These are phyloP conservation scores for Hoplostethus mediterraneus DNA, from an alignment of 2,797 vertebrate species.

Conservation along the genomic window DNA sequence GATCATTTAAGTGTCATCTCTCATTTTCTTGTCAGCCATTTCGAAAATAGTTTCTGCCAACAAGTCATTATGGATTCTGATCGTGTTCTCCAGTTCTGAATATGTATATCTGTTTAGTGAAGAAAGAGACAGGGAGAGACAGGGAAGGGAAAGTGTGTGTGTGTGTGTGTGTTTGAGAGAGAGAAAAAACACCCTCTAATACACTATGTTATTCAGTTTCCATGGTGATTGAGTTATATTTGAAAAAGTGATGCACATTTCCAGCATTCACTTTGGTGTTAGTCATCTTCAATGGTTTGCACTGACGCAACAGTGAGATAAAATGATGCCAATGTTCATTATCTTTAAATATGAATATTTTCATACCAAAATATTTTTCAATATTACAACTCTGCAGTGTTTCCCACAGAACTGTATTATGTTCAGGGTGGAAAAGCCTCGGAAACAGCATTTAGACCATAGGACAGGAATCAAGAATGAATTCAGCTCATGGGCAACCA, in stretches of 20 bases:
- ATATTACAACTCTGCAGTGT: too few species aligned
- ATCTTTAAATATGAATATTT: too few species aligned
- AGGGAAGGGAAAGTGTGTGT: slow-evolving; percentile 26
- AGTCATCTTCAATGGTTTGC: slow-evolving; percentile 39
- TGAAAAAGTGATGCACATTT: slow-evolving; percentile 64
- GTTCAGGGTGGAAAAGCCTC: too few species aligned
- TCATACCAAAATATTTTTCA: too few species aligned
- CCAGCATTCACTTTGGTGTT: slow-evolving; percentile 50
- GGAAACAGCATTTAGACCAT: too few species aligned
- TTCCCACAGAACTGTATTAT: too few species aligned
- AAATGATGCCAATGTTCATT: neutral
- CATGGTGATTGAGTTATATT: slow-evolving; percentile 78
- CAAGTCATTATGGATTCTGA: slow-evolving; percentile 1
- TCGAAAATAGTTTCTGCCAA: neutral
- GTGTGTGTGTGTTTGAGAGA: slow-evolving; percentile 12
- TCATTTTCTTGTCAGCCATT: neutral
- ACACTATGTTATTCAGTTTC: slow-evolving; percentile 68
- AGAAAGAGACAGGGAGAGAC: slow-evolving; percentile 23
- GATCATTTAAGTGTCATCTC: too few species aligned
- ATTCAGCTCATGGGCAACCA: too few species aligned
- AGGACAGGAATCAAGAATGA: too few species aligned
- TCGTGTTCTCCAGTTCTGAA: slow-evolving; percentile 5
- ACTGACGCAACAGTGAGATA: neutral
- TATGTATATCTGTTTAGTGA: neutral
- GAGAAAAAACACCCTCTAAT: slow-evolving; percentile 50